Conservation (phyloP, 2,888 invertebrate genomes). For the Nemotelus nigrinus region DNA sequence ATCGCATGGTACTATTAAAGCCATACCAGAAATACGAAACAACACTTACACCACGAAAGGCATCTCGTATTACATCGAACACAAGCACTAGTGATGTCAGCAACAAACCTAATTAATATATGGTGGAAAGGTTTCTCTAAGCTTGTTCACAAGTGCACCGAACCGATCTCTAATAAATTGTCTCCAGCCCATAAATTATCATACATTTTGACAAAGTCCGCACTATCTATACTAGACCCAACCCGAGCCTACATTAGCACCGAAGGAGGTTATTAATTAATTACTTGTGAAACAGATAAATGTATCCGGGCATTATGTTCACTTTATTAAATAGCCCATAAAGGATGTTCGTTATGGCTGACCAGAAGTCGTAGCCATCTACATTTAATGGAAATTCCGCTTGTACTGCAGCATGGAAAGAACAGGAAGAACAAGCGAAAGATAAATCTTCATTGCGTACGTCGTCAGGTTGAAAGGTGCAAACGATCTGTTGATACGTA, state of each 20-base stretch:
- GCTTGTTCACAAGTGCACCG: not conserved
- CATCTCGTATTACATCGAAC: not conserved
- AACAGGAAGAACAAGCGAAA: not conserved
- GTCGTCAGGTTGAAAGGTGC: conserved; percentile 25
- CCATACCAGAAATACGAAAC: too few species aligned
- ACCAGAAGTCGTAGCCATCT: not conserved
- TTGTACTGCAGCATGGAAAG: not conserved
- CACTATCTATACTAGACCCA: conserved; percentile 4
- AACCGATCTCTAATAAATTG: conserved; percentile 37
- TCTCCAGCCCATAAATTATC: conserved; percentile 29
- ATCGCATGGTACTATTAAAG: too few species aligned
- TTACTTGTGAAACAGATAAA: conserved; percentile 39
- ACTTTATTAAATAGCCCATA: conserved; percentile 26
- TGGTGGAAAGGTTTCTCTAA: conserved; percentile 7
- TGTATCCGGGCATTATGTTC: conserved; percentile 33
- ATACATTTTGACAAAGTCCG: conserved; percentile 25
- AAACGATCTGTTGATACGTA: conserved; percentile 32
- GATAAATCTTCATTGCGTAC: conserved; percentile 20
- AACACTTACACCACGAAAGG: too few species aligned
- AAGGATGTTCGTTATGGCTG: not conserved
- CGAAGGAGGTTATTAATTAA: conserved; percentile 39
- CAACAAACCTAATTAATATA: conserved; percentile 36
- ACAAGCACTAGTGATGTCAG: conserved; percentile 1
- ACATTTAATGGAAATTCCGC: not conserved
- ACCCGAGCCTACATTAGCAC: not conserved